phyloP scores from a whole-genome alignment of 1,140 invertebrate genomes.

The Hylyphantes graminicola region DNA sequence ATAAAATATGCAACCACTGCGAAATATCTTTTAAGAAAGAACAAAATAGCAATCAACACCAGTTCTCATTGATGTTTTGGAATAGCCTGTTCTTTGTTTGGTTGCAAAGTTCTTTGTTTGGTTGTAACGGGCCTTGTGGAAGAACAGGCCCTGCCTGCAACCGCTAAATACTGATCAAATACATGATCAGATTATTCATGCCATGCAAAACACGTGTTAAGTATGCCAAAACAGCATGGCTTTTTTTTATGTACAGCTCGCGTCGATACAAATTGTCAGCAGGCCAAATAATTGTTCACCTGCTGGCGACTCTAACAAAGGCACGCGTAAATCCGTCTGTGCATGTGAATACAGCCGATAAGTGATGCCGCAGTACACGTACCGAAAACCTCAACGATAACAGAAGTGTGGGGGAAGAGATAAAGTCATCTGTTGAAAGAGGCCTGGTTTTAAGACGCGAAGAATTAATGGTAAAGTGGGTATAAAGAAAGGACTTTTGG shows the following conservation, averaged over 20 bases:
- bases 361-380: conserved; percentile 7
- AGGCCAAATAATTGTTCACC: conserved; percentile 50
- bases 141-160: too few species aligned
- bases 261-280: conserved; percentile 35
- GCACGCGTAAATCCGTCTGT: conserved; percentile 27
- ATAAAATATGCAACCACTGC: too few species aligned
- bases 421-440: background rate
- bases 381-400: conserved; percentile 5
- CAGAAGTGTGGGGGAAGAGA: background rate
- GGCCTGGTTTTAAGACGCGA: too few species aligned
- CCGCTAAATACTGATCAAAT: background rate
- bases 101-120: too few species aligned
- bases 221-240: background rate
- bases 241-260: conserved; percentile 20
- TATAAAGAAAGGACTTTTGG: too few species aligned
- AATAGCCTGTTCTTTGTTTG: too few species aligned
- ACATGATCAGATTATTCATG: background rate
- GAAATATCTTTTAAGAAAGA: too few species aligned
- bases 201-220: background rate
- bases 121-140: too few species aligned
- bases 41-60: too few species aligned
- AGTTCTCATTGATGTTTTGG: too few species aligned
- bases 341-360: conserved; percentile 17
- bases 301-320: conserved; percentile 40
- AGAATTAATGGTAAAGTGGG: too few species aligned